Conservation (phyloP, 2,888 invertebrate species). For the Napeogenes sylphis region DNA sequence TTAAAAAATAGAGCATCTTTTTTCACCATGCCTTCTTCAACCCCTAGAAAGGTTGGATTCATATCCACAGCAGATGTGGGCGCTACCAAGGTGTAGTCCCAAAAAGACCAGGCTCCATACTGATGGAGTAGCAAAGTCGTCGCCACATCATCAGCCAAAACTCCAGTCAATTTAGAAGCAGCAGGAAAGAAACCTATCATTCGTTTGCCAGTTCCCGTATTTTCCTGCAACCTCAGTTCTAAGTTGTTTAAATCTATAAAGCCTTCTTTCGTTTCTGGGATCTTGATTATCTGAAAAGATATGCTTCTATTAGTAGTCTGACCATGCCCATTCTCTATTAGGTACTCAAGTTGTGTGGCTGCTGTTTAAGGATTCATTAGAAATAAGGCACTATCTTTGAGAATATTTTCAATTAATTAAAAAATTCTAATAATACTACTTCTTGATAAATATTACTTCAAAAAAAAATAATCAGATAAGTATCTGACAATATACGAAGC, state of each 20-base stretch:
- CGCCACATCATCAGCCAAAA: slow-evolving; percentile 88
- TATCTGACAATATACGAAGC: no score
- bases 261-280: slow-evolving; percentile 88
- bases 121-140: slow-evolving; percentile 88
- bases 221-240: slow-evolving; percentile 82
- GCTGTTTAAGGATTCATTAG: no score
- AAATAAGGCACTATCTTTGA: no score
- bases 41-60: slow-evolving; percentile 85
- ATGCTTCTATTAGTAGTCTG: slow-evolving; percentile 27
- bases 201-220: slow-evolving; percentile 79
- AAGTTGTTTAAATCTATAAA: slow-evolving; percentile 87
- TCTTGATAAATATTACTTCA: no score
- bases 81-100: slow-evolving; percentile 93
- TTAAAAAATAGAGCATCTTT: slow-evolving; percentile 95
- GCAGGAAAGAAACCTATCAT: slow-evolving; percentile 92
- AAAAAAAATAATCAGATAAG: no score
- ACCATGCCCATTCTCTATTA: background rate
- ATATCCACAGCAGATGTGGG: slow-evolving; percentile 89
- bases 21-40: slow-evolving; percentile 83
- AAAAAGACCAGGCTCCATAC: slow-evolving; percentile 89
- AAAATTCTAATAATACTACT: no score
- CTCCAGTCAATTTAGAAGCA: slow-evolving; percentile 92
- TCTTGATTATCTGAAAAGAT: slow-evolving; percentile 82
- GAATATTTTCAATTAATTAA: no score
- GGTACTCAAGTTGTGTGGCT: background rate